Evolutionary conservation across 2,113 vertebrate species (phyloP), one percentile per base, ranked within the genome.

Genomic region (Crypturellus undulatus): DNA sequence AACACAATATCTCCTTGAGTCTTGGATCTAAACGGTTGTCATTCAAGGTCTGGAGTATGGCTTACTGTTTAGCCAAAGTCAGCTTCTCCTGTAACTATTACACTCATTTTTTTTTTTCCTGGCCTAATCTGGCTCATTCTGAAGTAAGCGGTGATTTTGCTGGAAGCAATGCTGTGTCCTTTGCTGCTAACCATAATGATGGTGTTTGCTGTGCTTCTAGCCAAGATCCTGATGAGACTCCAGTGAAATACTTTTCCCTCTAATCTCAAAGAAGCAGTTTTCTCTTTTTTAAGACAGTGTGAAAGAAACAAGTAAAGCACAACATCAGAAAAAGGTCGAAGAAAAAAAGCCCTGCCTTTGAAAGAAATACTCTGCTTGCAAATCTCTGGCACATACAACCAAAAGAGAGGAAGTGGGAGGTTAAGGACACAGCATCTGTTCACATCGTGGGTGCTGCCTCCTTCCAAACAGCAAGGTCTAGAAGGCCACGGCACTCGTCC

Each of bases 391-490:
- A 91, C 8, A 1, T 9, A 62, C 3, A 20, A 92, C 81, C 73
- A 63, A 84, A 86, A 69, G 58, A 52, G 83, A 87, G 88, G 90
- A 96, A 95, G 92, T 77, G 36, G 49, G 70, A 96, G 63, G 67
- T 85, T 79, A 42, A 80, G 82, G 77, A 84, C 86, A 82, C 65
- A 96, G 88, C 86, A 94, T 95, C 90, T 93, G 92, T 54, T 96
- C 73, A 30, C 73, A 42, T 68, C 84, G 85, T 58, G 88, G 71
- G 54, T 34, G 26, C 76, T 63, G 52, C 79, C 88, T 90, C 25
- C 77, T 89, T 89, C 86, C 92, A 93, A 87, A 84, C 52, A 76
- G 43, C 65, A 84, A 52, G n/a, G 21, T 84, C 70, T 88, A 45
- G 38, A 79, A 92, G 88, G 65, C 58, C 83, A 90, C 24, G 76